Base-by-base conservation (phyloP, 2,113 vertebrate species). In the Deroptyus accipitrinus region DNA sequence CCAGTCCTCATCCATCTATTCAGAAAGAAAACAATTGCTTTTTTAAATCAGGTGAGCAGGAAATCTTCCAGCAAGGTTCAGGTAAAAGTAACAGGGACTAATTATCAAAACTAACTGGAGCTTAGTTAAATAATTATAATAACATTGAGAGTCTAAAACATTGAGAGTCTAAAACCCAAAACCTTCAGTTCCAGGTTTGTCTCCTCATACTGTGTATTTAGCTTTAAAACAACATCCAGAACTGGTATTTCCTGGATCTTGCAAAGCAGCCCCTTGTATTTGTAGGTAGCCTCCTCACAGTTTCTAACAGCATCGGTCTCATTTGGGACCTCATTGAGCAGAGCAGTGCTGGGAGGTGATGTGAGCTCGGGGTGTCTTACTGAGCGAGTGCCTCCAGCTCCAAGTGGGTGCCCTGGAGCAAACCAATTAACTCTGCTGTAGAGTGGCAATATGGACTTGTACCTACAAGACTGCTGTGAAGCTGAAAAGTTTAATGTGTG, bases 21-120 rank as follows among this genome's bases (percentile, higher is more conserved):
- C 90, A 95, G 72, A 92, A 86, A 92, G 91, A 95, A 97, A 97
- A 88, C 4, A 14, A 81, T 86, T 91, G 68, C 46, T 94, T 96
- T 80, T 63, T 20, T 61, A 76, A 88, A 54, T 90, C 83, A 80
- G 87, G 82, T 96, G 93, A 94, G 83, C 41, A 94, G 78, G 83
- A 97, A 95, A 96, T 80, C 74, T 88, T 90, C 90, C 48, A 92
- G 30, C 51, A 54, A 41, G 41, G 66, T 79, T 88, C 70, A 52
- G 77, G 91, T 89, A 18, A 91, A 62, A 75, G 41, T 83, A 91
- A 78, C 62, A 88, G 62, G 23, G 42, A 25, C 37, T 83, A 63
- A 22, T 88, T 77, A 59, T 52, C 35, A 86, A 64, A 57, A 69
- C 10, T 59, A 64, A 88, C 80, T 48, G 68, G 12, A 44, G 7